Base-by-base conservation (phyloP, 2,113 vertebrate genomes). In the Rhagologus leucostigma region DNA sequence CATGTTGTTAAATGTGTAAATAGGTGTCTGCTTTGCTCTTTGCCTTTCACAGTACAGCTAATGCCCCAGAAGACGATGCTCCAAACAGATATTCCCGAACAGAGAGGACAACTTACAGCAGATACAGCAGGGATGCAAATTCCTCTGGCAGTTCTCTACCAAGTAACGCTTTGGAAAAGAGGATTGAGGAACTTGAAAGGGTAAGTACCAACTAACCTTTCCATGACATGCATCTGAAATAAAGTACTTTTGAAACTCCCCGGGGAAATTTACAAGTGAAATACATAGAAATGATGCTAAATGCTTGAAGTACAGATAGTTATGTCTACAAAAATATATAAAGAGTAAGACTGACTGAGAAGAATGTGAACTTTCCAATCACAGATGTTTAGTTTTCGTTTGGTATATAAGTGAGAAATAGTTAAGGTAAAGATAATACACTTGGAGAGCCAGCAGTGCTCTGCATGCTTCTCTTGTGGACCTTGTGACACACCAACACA, bases 151-250 rank as follows among this genome's bases (percentile, higher is more conserved):
- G 88, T 88, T 96, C 97, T 32, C 30, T 96, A 37, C 97, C 97
- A 49, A 98, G 88, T 90, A 97, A 91, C 35, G n/a, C 95, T 94
- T 97, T 99, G 98, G 99, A 99, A 97, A 99, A 98, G 91, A 98
- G 98, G 97, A 96, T 99, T 94, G 99, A 99, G 82, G 99, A 99
- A 81, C 99, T 99, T 96, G 99, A 99, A 97, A 99, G 97, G 98
- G 99, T 99, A 96, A 77, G 60, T 80, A 85, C 59, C 32, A 87
- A 5, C n/a, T 77, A 71, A 71, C 12, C 17, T 33, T 50, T 77
- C 41, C 37, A 27, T n/a, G 42, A 29, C 44, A 17, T 74, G 10
- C 9, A 10, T 86, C 35, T 77, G n/a, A 65, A 78, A 24, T 68
- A 27, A 84, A 74, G 29, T 67, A 27, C 41, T 65, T 92, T 29